phyloP scores from a whole-genome alignment of 1,140 invertebrate species.

The Pseudobourletiella spinata region DNA sequence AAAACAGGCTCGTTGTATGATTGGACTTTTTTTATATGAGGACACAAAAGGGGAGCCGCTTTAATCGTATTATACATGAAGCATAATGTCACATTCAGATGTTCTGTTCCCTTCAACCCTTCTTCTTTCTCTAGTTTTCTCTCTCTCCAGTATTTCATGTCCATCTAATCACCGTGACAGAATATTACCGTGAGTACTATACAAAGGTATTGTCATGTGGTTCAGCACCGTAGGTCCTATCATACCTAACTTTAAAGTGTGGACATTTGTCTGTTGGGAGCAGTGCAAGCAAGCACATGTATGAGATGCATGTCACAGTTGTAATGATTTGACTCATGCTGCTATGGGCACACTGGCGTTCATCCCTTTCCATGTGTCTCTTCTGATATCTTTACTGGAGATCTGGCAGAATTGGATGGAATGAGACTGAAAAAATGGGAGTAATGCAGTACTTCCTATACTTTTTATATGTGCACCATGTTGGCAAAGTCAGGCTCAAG shows the following conservation, averaged over 20 bases:
- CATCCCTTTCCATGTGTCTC: no score
- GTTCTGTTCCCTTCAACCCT: not conserved
- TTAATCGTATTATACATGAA: conserved; percentile 28
- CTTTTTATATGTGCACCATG: no score
- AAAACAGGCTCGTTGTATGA: conserved; percentile 9
- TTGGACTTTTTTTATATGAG: conserved; percentile 21
- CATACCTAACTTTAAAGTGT: not conserved
- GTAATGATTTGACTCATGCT: no score
- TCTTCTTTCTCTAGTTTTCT: conserved; percentile 1
- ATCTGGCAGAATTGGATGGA: no score
- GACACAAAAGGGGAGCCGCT: conserved; percentile 23
- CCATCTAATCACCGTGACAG: not conserved
- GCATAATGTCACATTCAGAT: conserved; percentile 25
- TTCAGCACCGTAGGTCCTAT: not conserved
- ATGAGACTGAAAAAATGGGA: no score
- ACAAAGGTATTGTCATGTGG: not conserved
- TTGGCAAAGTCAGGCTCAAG: no score
- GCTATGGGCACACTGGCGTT: no score
- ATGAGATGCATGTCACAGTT: no score
- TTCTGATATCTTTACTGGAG: no score
- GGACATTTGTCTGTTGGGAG: no score
- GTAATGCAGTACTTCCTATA: no score
- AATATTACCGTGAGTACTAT: not conserved
- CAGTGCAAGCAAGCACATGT: no score
- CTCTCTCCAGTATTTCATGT: not conserved